phyloP scores from a whole-genome alignment of 2,113 vertebrate genomes.

The Haliaeetus leucogaster region DNA sequence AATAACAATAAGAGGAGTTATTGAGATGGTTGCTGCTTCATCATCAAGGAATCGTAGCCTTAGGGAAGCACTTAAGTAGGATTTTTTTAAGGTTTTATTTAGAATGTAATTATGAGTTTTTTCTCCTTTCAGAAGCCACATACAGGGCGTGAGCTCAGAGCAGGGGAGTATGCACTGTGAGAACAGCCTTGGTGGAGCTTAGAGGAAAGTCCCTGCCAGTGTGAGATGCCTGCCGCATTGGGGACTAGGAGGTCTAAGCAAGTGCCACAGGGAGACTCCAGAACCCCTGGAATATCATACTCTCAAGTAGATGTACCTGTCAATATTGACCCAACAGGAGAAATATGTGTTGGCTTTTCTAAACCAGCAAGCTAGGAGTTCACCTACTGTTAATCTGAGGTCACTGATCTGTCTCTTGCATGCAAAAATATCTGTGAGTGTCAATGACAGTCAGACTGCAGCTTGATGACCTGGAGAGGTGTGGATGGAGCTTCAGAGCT shows the following conservation, averaged over 20 bases:
- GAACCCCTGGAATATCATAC: background rate
- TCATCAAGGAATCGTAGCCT: background rate
- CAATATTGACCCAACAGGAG: background rate
- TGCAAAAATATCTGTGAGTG: background rate
- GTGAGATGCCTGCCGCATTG: fast-evolving
- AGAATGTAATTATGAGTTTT: background rate
- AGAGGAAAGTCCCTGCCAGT: background rate
- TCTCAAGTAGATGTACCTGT: background rate
- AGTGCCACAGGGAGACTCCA: background rate
- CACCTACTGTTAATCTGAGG: background rate
- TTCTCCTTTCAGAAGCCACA: background rate
- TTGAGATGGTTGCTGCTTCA: background rate
- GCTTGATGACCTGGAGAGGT: background rate
- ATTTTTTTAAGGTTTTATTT: background rate
- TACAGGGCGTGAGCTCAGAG: background rate
- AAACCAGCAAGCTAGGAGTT: background rate
- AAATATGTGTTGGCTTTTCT: background rate
- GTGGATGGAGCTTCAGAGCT: background rate
- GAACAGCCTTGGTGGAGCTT: background rate
- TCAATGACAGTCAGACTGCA: background rate
- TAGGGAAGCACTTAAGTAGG: background rate
- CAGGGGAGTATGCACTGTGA: background rate
- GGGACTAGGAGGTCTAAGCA: background rate
- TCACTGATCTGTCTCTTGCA: background rate
- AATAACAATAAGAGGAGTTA: background rate